Percentiles rank a stretch among this genome's conserved stretches.
phyloP scores from a whole-genome alignment of 2,113 vertebrate species.

The Gobius niger region DNA sequence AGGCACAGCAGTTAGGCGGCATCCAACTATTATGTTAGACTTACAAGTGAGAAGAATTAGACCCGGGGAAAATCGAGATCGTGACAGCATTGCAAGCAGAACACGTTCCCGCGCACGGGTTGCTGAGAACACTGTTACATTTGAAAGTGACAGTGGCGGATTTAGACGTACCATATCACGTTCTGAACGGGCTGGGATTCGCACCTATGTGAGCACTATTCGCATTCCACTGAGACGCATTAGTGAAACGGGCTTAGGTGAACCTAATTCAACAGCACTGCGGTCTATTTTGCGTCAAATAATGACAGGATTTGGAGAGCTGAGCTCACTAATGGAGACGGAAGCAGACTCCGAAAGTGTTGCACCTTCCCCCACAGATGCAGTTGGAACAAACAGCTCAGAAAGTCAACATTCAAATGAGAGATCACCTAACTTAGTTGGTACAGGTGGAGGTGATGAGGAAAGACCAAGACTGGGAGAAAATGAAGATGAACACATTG shows the following conservation, averaged over 20 bases:
- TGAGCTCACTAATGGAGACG: constrained; percentile 91
- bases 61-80: constrained; percentile 88
- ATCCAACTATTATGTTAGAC: constrained; percentile 91
- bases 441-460: constrained; percentile 33
- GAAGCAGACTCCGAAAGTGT: constrained; percentile 83
- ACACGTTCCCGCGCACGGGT: constrained; percentile 88
- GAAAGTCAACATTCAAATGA: constrained; percentile 53
- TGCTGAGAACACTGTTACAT: constrained; percentile 86
- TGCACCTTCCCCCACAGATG: constrained; percentile 56
- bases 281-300: constrained; percentile 92
- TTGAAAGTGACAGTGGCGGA: constrained; percentile 90
- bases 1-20: constrained; percentile 75
- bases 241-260: constrained; percentile 86
- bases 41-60: constrained; percentile 91
- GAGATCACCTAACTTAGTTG: constrained; percentile 41
- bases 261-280: constrained; percentile 88
- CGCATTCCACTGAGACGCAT: constrained; percentile 88
- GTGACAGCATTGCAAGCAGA: constrained; percentile 90
- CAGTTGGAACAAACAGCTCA: constrained; percentile 43
- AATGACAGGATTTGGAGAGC: constrained; percentile 92
- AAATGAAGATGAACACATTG: constrained; percentile 60
- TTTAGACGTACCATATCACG: constrained; percentile 89
- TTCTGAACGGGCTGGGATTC: constrained; percentile 86
- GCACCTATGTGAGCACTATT: constrained; percentile 92
- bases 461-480: constrained; percentile 53